Percentiles rank a stretch among this genome's conserved stretches.
These are phyloP conservation scores for Brienomyrus brachyistius DNA, from an alignment of 2,113 vertebrate species.

Conservation along the genomic window DNA sequence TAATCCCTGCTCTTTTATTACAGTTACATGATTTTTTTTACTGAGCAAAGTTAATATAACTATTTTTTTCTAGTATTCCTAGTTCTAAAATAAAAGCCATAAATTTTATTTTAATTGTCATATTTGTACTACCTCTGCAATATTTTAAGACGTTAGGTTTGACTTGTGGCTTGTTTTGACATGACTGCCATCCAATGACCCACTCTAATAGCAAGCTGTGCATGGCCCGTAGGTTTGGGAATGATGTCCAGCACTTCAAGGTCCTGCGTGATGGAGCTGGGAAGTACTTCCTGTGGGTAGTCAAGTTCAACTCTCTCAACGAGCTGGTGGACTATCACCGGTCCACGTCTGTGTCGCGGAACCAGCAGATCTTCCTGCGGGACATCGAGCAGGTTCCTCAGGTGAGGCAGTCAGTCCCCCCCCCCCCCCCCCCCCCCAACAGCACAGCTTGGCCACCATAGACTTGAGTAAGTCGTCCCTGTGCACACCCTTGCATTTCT, in stretches of 20 bases:
- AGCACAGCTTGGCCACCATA: neutral
- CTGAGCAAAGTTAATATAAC: neutral
- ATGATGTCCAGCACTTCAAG: constrained; percentile 80
- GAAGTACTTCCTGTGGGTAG: constrained; percentile 85
- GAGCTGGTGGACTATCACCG: constrained; percentile 81
- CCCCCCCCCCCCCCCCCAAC: too few species aligned
- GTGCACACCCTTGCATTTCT: neutral
- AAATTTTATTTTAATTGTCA: neutral
- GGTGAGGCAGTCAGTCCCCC: constrained; percentile 46
- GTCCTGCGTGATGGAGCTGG: constrained; percentile 76
- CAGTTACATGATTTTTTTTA: neutral
- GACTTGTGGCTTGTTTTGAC: neutral
- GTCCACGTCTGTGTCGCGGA: constrained; percentile 76
- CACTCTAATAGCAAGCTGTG: neutral
- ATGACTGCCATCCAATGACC: neutral
- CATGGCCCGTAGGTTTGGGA: constrained; percentile 59
- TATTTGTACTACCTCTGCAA: neutral
- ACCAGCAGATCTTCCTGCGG: constrained; percentile 80
- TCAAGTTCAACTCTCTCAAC: constrained; percentile 84
- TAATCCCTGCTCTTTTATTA: neutral
- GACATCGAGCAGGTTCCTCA: constrained; percentile 81
- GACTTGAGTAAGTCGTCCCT: neutral
- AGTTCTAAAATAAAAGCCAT: neutral
- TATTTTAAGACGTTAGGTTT: neutral
- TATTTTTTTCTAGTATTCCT: neutral